These are phyloP conservation scores for Sebastes paucispinis DNA, from an alignment of 2,797 vertebrate species.

Conservation along the genomic window DNA sequence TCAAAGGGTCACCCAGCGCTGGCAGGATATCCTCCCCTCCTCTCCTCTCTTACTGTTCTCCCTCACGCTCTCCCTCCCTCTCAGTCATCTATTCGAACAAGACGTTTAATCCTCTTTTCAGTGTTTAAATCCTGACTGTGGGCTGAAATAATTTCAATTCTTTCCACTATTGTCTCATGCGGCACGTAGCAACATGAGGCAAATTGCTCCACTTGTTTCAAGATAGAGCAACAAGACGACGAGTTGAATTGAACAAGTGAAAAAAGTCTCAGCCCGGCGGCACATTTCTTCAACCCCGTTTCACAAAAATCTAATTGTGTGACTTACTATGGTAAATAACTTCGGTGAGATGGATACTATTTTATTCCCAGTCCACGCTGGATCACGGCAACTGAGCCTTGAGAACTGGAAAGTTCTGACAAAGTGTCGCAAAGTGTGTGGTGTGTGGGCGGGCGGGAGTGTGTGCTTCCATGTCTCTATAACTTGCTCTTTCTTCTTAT, in stretches of 20 bases:
- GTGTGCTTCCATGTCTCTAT: neutral
- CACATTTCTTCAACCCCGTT: neutral
- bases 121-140: constrained; percentile 34
- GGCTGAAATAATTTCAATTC: constrained; percentile 39
- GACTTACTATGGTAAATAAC: constrained; percentile 4
- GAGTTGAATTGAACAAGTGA: constrained; percentile 21
- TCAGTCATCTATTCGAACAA: neutral
- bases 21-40: constrained; percentile 77
- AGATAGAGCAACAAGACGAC: constrained; percentile 29
- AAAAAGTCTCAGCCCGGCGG: neutral
- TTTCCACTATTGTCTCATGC: constrained; percentile 18
- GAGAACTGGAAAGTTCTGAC: constrained; percentile 45
- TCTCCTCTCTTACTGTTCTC: constrained; percentile 6
- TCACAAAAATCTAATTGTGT: constrained; percentile 6
- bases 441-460: neutral
- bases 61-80: neutral
- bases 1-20: constrained; percentile 58
- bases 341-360: neutral
- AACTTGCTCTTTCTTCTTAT: neutral
- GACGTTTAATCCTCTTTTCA: constrained; percentile 40
- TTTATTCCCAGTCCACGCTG: constrained; percentile 24
- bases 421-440: neutral
- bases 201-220: constrained; percentile 35
- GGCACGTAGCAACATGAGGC: constrained; percentile 4
- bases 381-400: constrained; percentile 3